Percentiles rank a stretch among this genome's conserved stretches.
These are phyloP conservation scores for Cynaeus angustus DNA, from an alignment of 2,888 invertebrate species.

Conservation along the genomic window DNA sequence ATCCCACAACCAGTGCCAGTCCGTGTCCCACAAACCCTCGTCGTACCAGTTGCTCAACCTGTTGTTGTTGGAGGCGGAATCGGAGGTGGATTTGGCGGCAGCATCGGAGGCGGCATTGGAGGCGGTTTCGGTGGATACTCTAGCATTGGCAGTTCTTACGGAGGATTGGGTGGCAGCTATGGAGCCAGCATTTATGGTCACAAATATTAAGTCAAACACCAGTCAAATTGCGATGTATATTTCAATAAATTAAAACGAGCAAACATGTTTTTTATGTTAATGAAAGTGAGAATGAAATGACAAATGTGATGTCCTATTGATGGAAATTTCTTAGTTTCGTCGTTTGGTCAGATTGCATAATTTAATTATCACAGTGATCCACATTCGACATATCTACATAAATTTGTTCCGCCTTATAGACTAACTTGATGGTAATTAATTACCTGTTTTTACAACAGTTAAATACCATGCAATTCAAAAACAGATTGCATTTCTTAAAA, in stretches of 20 bases:
- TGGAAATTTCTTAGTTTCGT: no score
- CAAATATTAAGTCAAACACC: not conserved
- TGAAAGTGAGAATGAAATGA: not conserved
- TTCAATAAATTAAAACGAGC: constrained; percentile 22
- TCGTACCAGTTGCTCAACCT: constrained; percentile 60
- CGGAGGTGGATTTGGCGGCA: constrained; percentile 53
- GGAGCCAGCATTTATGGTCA: constrained; percentile 30
- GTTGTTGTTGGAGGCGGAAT: constrained; percentile 57
- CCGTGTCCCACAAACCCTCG: constrained; percentile 62
- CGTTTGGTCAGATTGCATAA: not conserved
- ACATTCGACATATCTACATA: not conserved
- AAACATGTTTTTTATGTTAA: not conserved
- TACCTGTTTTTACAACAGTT: no score
- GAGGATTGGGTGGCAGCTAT: constrained; percentile 53
- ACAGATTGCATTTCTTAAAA: no score
- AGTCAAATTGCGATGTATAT: constrained; percentile 12
- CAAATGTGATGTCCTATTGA: no score
- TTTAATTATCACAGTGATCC: constrained; percentile 1
- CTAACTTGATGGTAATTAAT: not conserved
- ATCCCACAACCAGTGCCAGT: constrained; percentile 74
- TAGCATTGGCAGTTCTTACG: constrained; percentile 42
- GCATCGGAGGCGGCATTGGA: constrained; percentile 48
- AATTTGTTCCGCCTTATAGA: not conserved
- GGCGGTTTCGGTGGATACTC: constrained; percentile 2
- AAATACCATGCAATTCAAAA: no score